Evolutionary conservation across 2,797 vertebrate genomes (phyloP).

Genomic region (Vespertilio murinus): DNA sequence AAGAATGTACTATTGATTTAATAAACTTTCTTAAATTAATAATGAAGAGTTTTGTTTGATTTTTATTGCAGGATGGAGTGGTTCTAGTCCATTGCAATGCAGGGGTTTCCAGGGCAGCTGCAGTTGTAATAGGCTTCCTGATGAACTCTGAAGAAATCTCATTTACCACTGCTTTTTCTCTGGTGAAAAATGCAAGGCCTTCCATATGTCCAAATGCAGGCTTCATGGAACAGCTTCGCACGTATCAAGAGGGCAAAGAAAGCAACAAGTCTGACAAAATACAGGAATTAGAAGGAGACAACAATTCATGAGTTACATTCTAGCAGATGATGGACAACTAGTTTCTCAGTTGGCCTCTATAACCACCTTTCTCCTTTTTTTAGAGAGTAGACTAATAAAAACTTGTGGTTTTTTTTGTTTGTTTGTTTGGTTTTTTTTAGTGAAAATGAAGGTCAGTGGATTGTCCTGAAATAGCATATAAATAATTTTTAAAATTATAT

Average conservation of each 20-base stretch:
- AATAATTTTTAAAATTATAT: conserved; percentile 27
- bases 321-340: not conserved
- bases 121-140: conserved; percentile 93
- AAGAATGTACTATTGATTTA: not conserved
- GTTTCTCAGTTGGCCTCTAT: conserved; percentile 46
- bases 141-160: conserved; percentile 90
- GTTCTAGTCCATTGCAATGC: conserved; percentile 96
- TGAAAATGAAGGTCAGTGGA: conserved; percentile 9
- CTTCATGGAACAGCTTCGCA: conserved; percentile 93
- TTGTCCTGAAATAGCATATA: conserved; percentile 3
- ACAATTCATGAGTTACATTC: conserved; percentile 4
- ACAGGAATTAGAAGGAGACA: conserved; percentile 37
- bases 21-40: conserved; percentile 9
- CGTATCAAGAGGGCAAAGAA: conserved; percentile 83
- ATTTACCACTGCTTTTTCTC: conserved; percentile 89
- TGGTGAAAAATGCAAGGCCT: conserved; percentile 92
- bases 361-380: not conserved
- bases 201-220: conserved; percentile 92
- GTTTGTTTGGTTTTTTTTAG: not conserved
- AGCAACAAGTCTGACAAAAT: conserved; percentile 74
- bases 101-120: conserved; percentile 93
- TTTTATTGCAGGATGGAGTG: conserved; percentile 88
- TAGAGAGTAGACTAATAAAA: not conserved
- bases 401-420: not conserved
- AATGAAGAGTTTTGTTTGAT: conserved; percentile 39